Base-by-base conservation (phyloP, 2,888 invertebrate species). In the Trissoscelio sp. region DNA sequence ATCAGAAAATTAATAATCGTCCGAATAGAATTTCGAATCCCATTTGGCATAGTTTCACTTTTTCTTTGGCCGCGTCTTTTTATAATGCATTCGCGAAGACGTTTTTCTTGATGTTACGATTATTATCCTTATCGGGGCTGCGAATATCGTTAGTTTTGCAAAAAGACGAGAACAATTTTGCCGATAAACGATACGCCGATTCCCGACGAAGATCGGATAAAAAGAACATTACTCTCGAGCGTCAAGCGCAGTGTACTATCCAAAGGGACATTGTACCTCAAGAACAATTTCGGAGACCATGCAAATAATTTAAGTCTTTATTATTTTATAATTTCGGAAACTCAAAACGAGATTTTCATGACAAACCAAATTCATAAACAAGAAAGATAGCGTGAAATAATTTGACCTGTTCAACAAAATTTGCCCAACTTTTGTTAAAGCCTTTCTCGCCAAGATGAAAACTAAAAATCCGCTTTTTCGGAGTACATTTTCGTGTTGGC, bases 181-280 rank as follows among this genome's bases (percentile, higher is more conserved):
- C 14, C 64, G 64, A 64, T 73, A 73, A 73, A 64, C 55, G 73
- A 64, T 55, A 73, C 57, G 64, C 53, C 60, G 57, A 73, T 64
- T 64, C 4, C 18, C 64, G 18, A 53, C 37, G 24, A 73, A 55
- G 22, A 55, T 55, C 31, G 34, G 39, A 34, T 55, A 73, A 73
- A 73, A 73, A 55, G 53, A 37, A 28, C 60, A 42, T 72, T 72
- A 58, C 12, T 48, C 37, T 58, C 39, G 11, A 39, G 18, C 39
- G 42, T 51, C 48, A 53, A 12, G 28, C 42, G 39, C 53, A 67
- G 24, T 39, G 18, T 20, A 34, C n/a, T 42, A 14, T 22, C 37
- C 42, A 53, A 28, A 28, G 28, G 42, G 48, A 53, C 18, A 39
- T 51, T 16, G 39, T 37, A 42, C 28, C 6, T 6, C 3, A 14